Evolutionary conservation across 2,113 vertebrate genomes (phyloP), one percentile per base, ranked within the genome.

Genomic region (Archilochus colubris): DNA sequence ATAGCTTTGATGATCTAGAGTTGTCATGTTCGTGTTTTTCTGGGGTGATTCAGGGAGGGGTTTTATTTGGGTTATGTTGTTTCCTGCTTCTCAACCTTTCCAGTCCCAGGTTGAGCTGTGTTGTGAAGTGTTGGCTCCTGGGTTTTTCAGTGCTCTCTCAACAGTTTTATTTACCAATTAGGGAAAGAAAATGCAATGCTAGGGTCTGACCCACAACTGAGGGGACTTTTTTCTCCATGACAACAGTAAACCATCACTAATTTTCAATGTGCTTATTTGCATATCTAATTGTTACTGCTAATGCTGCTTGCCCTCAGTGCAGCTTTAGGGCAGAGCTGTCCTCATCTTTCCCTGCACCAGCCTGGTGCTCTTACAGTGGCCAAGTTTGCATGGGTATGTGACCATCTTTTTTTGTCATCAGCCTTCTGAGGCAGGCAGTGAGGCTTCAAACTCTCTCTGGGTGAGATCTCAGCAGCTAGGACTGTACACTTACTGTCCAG

Each of bases 211-310:
- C 81, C 86, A 94, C 77, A 91, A 64, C 1, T 5, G 66, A 78
- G 77, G 53, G 50, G 48, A 25, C 86, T 91, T 86, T 76, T 82
- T 79, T 79, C 82, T 86, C 91, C 77, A 68, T 86, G 80, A 86
- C 82, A 88, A 88, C 95, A 78, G 83, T 72, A 82, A 79, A 86
- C 83, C 5, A 0, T 92, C 74, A 57, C 83, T 96, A 94, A 95
- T 96, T 89, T 92, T 94, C 86, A 84, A 0, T 83, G 73, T 90
- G 55, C 72, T 63, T 86, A 88, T 95, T 93, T 95, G 86, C 93
- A 94, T 94, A 91, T 82, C 80, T 94, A 57, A 95, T 93, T 94
- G 94, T 91, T 92, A 57, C 24, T 78, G 83, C 62, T 68, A 78
- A 64, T 3, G 9, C 66, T 79, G 88, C 86, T 86, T 86, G 58